Conservation (phyloP, 2,888 invertebrate species). For the Tipula vernalis region DNA sequence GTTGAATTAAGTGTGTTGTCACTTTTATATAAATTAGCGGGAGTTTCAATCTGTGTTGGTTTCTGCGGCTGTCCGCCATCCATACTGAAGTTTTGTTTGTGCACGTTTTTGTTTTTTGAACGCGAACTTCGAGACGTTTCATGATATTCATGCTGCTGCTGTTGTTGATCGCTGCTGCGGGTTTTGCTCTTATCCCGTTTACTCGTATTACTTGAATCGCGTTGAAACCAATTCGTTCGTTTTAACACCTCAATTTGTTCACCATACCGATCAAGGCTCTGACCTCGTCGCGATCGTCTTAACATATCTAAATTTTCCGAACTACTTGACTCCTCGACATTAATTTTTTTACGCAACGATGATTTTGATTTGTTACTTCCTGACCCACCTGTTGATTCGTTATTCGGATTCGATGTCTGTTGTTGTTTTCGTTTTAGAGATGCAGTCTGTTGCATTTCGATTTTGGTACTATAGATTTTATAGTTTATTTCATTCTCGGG, state of each 20-base stretch:
- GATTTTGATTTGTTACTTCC: slow-evolving; percentile 6
- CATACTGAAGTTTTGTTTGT: neutral
- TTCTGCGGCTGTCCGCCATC: neutral
- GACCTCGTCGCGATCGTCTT: slow-evolving; percentile 24
- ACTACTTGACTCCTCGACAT: slow-evolving; percentile 25
- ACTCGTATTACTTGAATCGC: neutral
- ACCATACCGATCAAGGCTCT: slow-evolving; percentile 29
- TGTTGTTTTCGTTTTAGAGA: neutral
- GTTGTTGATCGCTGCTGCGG: neutral
- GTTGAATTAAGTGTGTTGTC: neutral
- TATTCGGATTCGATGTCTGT: slow-evolving; percentile 13
- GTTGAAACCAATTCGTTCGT: slow-evolving; percentile 6
- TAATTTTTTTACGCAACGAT: neutral
- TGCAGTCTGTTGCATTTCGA: neutral
- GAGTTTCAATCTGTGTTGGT: neutral
- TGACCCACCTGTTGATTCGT: neutral
- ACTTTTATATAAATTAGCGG: neutral
- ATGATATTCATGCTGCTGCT: neutral
- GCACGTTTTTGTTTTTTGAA: neutral
- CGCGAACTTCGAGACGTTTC: neutral
- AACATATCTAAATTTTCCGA: slow-evolving; percentile 25
- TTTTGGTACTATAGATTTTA: slow-evolving; percentile 8
- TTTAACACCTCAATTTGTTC: neutral
- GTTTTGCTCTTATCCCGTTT: slow-evolving; percentile 23
- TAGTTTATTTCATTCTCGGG: slow-evolving; percentile 17